phyloP scores from a whole-genome alignment of 2,113 vertebrate genomes.

The human (Homo sapiens) region DNA sequence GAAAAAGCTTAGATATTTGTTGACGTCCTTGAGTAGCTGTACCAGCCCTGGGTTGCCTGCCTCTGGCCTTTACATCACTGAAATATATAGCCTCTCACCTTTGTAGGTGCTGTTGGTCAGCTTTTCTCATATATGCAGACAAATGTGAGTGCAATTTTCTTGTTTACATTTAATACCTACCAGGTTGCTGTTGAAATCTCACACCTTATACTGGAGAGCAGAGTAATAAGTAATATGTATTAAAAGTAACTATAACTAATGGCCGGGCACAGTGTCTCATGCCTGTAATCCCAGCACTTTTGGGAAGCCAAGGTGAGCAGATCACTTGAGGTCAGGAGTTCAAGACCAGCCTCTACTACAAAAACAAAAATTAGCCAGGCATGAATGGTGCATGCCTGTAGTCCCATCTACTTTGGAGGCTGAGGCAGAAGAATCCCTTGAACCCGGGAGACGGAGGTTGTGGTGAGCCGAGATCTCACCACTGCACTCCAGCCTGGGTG shows the following conservation, averaged over 20 bases:
- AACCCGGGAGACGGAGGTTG: no score
- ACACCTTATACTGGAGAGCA: neutral
- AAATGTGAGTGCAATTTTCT: slow-evolving; percentile 8
- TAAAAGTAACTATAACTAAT: neutral
- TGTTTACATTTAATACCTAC: neutral
- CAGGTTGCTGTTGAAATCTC: neutral
- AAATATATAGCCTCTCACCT: neutral
- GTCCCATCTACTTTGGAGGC: no score
- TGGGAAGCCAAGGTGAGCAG: no score
- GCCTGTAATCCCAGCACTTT: no score
- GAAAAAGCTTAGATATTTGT: neutral
- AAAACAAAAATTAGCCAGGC: no score
- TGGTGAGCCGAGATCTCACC: no score
- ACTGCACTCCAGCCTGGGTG: no score
- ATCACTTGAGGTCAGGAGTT: no score
- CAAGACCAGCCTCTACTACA: no score
- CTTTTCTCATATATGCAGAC: neutral
- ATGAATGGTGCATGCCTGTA: no score
- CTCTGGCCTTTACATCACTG: neutral
- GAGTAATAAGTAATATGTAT: neutral
- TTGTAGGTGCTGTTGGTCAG: neutral
- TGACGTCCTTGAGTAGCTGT: neutral
- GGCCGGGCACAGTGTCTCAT: no score
- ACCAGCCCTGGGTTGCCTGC: neutral
- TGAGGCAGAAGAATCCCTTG: no score